Conservation (phyloP, 1,140 invertebrate genomes). For the Philotrypesis tridentata region DNA sequence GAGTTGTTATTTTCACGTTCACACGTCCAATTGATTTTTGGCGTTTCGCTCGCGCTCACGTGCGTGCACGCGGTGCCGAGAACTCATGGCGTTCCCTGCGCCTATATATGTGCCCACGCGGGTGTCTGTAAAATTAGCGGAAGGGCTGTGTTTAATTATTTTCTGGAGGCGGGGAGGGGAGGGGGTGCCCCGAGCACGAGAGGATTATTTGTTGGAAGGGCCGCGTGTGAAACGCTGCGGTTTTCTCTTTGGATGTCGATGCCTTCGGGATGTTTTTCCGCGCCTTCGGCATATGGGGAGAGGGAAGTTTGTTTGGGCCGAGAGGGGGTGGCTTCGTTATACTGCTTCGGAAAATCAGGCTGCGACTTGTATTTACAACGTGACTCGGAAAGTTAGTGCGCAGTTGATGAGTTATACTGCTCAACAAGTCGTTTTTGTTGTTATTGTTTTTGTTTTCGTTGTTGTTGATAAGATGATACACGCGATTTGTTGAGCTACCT, state of each 20-base stretch:
- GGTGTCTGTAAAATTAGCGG: not conserved
- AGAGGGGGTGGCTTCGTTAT: not conserved
- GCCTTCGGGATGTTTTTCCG: not conserved
- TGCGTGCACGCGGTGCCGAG: not conserved
- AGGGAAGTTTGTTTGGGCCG: not conserved
- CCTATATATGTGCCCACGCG: too few species aligned
- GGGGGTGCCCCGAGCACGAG: too few species aligned
- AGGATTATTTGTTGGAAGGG: too few species aligned
- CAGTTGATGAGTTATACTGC: not conserved
- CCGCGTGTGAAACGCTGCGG: not conserved
- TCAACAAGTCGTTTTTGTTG: not conserved
- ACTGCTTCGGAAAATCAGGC: not conserved
- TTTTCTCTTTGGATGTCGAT: fast-evolving
- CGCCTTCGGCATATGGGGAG: too few species aligned
- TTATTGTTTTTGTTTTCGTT: too few species aligned
- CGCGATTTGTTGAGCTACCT: too few species aligned
- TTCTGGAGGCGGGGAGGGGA: too few species aligned
- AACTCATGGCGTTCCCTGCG: not conserved
- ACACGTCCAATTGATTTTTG: conserved; percentile 19
- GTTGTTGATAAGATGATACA: too few species aligned
- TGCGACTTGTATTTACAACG: not conserved
- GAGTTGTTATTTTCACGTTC: conserved; percentile 27
- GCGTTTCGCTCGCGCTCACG: not conserved
- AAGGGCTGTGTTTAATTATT: not conserved
- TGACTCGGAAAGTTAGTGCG: not conserved